phyloP scores from a whole-genome alignment of 1,140 invertebrate species.

The Halyomorpha halys region DNA sequence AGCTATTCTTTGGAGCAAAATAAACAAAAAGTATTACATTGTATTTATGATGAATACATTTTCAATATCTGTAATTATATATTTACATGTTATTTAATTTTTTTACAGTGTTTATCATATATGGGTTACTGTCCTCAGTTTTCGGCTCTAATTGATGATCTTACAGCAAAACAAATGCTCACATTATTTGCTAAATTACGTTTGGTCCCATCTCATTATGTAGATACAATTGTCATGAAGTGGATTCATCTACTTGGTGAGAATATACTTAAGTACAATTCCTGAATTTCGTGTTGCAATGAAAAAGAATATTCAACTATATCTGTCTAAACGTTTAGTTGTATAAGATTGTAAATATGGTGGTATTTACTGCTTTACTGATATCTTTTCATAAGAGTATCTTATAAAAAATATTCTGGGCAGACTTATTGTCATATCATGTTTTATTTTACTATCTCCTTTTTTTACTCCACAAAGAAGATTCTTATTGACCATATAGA shows the following conservation, averaged over 20 bases:
- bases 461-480: no score
- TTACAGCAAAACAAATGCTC: constrained; percentile 71
- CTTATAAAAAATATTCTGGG: no score
- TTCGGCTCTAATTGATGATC: constrained; percentile 68
- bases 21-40: constrained; percentile 20
- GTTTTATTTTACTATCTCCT: no score
- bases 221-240: constrained; percentile 40
- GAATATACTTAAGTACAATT: constrained; percentile 21
- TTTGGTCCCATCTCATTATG: constrained; percentile 48
- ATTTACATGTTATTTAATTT: constrained; percentile 18
- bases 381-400: no score
- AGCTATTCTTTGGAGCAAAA: constrained; percentile 13
- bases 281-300: no score
- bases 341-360: no score
- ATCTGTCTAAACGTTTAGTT: no score
- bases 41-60: background rate
- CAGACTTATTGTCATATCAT: no score
- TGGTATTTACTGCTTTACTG: no score
- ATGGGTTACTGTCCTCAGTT: constrained; percentile 77
- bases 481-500: no score
- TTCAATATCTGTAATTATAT: background rate
- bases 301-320: no score
- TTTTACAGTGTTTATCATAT: constrained; percentile 40
- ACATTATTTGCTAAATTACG: constrained; percentile 61
- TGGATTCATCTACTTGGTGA: constrained; percentile 47